Evolutionary conservation across 2,888 invertebrate genomes (phyloP).

Genomic region (Ochropacha duplaris): DNA sequence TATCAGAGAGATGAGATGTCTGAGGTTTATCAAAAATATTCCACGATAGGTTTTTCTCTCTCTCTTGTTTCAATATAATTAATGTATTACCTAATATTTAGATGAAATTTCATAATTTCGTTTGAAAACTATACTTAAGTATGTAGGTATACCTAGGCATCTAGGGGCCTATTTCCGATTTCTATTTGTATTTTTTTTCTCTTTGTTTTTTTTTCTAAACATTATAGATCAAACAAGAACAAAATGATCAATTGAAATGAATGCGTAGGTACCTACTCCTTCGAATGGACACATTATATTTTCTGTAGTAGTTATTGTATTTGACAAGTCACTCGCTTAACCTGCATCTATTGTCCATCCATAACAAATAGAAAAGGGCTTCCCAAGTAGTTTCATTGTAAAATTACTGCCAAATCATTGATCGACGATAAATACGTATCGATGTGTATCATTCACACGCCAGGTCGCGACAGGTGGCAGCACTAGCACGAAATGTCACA

Average conservation of each 20-base stretch:
- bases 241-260: background rate
- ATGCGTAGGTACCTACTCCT: background rate
- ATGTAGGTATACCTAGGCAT: no score
- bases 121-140: no score
- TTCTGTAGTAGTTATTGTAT: conserved; percentile 3
- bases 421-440: conserved; percentile 63
- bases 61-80: no score
- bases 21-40: no score
- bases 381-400: conserved; percentile 64
- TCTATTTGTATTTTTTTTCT: no score
- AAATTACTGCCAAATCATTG: conserved; percentile 76
- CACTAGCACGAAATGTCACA: conserved; percentile 53
- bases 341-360: conserved; percentile 31
- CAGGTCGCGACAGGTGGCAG: conserved; percentile 65
- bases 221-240: no score
- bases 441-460: conserved; percentile 55
- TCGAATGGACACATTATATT: background rate
- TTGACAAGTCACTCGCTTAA: conserved; percentile 11
- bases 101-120: no score
- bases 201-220: no score
- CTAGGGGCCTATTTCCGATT: no score
- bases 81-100: no score
- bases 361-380: conserved; percentile 52
- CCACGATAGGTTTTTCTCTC: no score
- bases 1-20: no score